phyloP scores from a whole-genome alignment of 2,113 vertebrate genomes.

The Hoplias malabaricus region DNA sequence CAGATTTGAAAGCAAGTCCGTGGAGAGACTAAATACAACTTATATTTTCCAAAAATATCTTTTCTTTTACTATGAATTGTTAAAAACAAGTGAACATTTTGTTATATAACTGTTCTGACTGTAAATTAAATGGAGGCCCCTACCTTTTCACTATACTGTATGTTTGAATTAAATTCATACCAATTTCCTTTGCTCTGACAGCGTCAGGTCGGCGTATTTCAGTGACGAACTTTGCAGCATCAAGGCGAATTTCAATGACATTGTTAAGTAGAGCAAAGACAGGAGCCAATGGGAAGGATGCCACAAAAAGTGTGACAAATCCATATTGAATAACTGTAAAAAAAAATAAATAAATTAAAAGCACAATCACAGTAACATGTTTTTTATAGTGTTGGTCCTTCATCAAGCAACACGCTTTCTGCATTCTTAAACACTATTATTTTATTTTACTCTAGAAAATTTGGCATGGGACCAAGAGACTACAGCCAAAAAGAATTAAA shows the following conservation, averaged over 20 bases:
- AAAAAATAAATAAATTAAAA: neutral
- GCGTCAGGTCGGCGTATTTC: constrained; percentile 91
- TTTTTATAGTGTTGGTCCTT: neutral
- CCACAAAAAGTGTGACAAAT: constrained; percentile 96
- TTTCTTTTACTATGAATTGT: too few species aligned
- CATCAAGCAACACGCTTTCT: neutral
- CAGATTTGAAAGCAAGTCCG: too few species aligned
- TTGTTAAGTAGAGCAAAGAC: constrained; percentile 96
- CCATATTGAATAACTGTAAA: constrained; percentile 93
- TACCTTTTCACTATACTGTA: too few species aligned
- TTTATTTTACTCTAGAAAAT: neutral
- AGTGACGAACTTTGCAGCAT: constrained; percentile 92
- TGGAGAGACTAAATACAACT: too few species aligned
- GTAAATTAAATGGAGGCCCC: too few species aligned
- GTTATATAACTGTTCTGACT: too few species aligned
- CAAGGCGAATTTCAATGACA: constrained; percentile 93
- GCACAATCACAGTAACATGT: neutral
- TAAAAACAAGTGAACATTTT: too few species aligned
- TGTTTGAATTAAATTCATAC: constrained; percentile 65
- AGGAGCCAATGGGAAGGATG: constrained; percentile 95
- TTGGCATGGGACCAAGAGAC: neutral
- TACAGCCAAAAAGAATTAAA: neutral
- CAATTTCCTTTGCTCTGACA: constrained; percentile 93
- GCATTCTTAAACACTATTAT: neutral
- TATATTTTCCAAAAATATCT: too few species aligned